A percentile compares a stretch with the other conserved stretches of the same genome.
phyloP scores from a whole-genome alignment of 2,797 vertebrate species.

The Mionectes olivaceus region DNA sequence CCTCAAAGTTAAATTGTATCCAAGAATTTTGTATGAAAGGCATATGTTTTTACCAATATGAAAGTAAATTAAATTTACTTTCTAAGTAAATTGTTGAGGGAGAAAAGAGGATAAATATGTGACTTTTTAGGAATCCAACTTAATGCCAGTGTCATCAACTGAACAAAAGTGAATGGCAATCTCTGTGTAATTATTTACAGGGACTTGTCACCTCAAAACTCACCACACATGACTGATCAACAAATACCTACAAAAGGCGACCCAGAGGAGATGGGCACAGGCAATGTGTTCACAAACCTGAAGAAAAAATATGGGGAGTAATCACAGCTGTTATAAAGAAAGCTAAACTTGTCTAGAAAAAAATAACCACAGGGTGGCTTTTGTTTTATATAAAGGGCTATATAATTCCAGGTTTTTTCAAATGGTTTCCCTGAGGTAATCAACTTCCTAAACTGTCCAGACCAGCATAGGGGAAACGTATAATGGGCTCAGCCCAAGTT shows the following conservation, averaged over 20 bases:
- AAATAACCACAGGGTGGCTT: fast-evolving
- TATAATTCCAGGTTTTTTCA: not conserved
- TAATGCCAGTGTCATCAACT: not conserved
- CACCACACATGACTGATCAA: not conserved
- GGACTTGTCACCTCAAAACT: not conserved
- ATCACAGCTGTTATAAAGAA: not conserved
- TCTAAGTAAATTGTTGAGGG: not conserved
- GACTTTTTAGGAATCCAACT: not conserved
- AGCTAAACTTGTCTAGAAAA: not conserved
- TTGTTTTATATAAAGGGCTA: not conserved
- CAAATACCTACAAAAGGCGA: not conserved
- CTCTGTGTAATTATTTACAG: not conserved
- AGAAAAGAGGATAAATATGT: not conserved
- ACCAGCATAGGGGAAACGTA: not conserved
- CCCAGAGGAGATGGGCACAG: fast-evolving
- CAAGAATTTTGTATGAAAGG: not conserved
- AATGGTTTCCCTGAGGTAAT: not conserved
- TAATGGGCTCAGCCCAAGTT: not conserved
- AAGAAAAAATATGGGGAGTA: not conserved
- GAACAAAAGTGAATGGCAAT: not conserved
- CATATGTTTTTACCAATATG: not conserved
- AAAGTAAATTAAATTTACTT: not conserved
- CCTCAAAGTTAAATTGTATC: not conserved
- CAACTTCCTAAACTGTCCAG: not conserved
- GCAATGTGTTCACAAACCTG: not conserved